These are phyloP conservation scores for Adoxophyes honmai DNA, from an alignment of 1,140 invertebrate species.

Conservation along the genomic window DNA sequence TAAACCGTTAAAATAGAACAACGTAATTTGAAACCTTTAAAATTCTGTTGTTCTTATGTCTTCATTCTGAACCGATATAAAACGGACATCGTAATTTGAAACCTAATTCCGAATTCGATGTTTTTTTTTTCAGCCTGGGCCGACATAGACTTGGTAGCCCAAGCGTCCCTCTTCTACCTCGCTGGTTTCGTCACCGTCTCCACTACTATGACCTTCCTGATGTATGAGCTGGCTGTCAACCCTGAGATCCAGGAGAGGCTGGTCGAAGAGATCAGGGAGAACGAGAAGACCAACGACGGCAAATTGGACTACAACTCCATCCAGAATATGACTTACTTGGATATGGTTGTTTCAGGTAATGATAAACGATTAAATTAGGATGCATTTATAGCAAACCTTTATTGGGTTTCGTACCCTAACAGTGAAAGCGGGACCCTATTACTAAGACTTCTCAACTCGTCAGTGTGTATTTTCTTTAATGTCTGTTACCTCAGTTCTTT, in stretches of 20 bases:
- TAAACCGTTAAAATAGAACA: too few species aligned
- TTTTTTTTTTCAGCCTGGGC: slow-evolving; percentile 60
- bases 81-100: neutral
- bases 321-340: slow-evolving; percentile 12
- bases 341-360: slow-evolving; percentile 26
- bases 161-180: slow-evolving; percentile 81
- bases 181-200: slow-evolving; percentile 86
- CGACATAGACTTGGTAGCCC: slow-evolving; percentile 77
- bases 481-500: too few species aligned
- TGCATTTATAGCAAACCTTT: slow-evolving; percentile 3
- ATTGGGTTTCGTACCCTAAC: neutral
- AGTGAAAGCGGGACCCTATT: neutral
- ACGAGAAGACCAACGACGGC: neutral
- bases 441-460: neutral
- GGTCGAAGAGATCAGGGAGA: neutral
- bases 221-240: slow-evolving; percentile 77
- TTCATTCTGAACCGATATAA: too few species aligned
- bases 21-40: too few species aligned
- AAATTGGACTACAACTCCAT: neutral
- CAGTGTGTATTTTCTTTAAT: neutral
- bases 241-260: slow-evolving; percentile 75
- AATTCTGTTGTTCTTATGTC: too few species aligned
- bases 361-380: neutral
- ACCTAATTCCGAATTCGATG: too few species aligned
- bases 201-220: slow-evolving; percentile 50